Base-by-base conservation (phyloP, 1,140 invertebrate genomes). In the Pollicipes pollicipes region DNA sequence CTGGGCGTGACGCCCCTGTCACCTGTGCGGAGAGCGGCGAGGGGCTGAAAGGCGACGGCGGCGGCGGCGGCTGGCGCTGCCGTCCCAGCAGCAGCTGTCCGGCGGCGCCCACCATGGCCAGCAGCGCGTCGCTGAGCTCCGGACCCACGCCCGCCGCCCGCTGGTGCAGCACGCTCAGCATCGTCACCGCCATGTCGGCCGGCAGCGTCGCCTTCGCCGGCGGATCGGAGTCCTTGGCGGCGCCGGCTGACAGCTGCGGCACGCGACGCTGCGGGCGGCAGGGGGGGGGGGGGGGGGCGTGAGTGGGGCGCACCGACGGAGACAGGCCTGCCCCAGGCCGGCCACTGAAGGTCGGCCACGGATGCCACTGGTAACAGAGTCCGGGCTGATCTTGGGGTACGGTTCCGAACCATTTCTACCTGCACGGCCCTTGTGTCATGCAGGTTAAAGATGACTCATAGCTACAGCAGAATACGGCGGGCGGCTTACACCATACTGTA, bases 101-200 rank as follows among this genome's bases (percentile, higher is more conserved):
- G 76, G 91, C 93, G 74, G 88, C 92, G 63, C 86, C 84, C 30
- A 89, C 84, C 80, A 96, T 90, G 66, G 87, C 87, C 74, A 90
- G 82, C 63, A 97, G 95, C 24, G 88, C 86, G 70, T 97, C 93
- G 1, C 88, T 87, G 70, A 93, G 82, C 73, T 97, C 94, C 75
- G 87, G 88, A 58, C 87, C 86, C 21, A 95, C 87, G 78, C 29
- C 80, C 80, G 75, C 27, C 45, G 35, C 64, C 10, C 45, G 72
- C 35, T n/a, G 31, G 69, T 74, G 81, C 10, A 98, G 80, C 78
- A 91, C 95, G 30, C 86, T 82, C 8, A 97, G 80, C 80, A 98
- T 94, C 0, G 90, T 94, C 10, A 85, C 86, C 0, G 97, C 81
- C 0, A 94, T 95, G 80, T 97, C 95, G 67, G 88, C 86, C 13